Evolutionary conservation across 2,113 vertebrate species (phyloP).

Genomic region (Motacilla alba): DNA sequence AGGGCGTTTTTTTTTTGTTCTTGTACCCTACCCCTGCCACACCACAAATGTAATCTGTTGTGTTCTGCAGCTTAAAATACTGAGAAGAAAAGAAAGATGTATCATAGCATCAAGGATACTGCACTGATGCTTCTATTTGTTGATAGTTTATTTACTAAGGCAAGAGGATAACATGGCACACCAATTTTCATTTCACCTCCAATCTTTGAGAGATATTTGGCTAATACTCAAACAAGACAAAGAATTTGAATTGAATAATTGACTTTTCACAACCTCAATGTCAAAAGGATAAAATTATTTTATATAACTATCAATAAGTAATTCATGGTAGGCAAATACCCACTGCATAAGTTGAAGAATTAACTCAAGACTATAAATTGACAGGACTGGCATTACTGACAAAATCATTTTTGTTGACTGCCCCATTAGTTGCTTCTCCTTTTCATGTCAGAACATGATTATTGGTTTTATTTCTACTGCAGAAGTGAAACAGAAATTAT

Average conservation of each 20-base stretch:
- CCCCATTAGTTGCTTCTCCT: background rate
- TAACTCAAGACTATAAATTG: background rate
- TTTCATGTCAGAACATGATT: background rate
- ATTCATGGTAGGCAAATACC: background rate
- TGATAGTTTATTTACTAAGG: background rate
- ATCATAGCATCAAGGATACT: background rate
- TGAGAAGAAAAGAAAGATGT: background rate
- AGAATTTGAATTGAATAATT: background rate
- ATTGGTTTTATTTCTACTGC: background rate
- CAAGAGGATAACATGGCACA: background rate
- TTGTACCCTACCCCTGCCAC: background rate
- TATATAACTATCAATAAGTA: background rate
- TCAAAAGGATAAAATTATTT: background rate
- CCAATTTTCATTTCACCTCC: background rate
- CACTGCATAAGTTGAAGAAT: accelerated
- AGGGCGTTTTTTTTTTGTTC: background rate
- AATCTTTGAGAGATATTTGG: background rate
- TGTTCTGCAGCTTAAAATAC: background rate
- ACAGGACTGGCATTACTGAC: background rate
- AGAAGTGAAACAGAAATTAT: background rate
- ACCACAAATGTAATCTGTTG: background rate
- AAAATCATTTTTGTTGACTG: background rate
- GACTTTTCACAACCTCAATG: background rate
- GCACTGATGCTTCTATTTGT: background rate
- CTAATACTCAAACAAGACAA: background rate